Conservation (phyloP, 92 coral and sea anemone genomes). For the Paramuricea clavata region DNA sequence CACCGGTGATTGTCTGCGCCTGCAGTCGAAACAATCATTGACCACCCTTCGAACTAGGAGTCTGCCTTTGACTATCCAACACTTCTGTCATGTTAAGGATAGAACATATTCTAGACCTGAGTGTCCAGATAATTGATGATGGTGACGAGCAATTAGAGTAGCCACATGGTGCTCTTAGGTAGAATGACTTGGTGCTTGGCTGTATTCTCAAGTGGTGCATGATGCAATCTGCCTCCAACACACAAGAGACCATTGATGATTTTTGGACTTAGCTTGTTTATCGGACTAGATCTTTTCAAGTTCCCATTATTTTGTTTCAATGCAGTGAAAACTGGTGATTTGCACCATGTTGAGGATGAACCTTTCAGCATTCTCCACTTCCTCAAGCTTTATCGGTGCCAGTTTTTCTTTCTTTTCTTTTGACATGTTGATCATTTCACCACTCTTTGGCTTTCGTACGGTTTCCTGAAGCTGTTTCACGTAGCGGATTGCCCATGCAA, state of each 20-base stretch:
- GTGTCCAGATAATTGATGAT: neutral
- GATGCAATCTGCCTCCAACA: neutral
- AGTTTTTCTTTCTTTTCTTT: neutral
- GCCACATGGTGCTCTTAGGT: neutral
- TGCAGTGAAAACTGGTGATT: neutral
- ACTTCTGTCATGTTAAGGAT: neutral
- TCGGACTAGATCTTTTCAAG: neutral
- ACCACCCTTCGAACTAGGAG: neutral
- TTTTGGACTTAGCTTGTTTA: neutral
- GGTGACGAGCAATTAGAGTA: neutral
- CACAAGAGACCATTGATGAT: neutral
- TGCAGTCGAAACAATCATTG: constrained; percentile 1
- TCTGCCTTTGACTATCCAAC: constrained; percentile 7
- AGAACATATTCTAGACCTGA: constrained; percentile 10
- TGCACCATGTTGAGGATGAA: neutral
- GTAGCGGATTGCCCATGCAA: neutral
- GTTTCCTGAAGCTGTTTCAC: neutral
- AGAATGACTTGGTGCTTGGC: neutral
- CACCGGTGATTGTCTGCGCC: neutral
- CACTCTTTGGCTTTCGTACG: neutral
- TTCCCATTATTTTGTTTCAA: neutral
- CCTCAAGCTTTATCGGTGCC: neutral
- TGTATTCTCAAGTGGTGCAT: neutral
- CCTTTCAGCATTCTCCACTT: neutral
- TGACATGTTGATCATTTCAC: neutral